These are phyloP conservation scores for Capromys pilorides DNA, from an alignment of 2,797 vertebrate species.

Conservation along the genomic window DNA sequence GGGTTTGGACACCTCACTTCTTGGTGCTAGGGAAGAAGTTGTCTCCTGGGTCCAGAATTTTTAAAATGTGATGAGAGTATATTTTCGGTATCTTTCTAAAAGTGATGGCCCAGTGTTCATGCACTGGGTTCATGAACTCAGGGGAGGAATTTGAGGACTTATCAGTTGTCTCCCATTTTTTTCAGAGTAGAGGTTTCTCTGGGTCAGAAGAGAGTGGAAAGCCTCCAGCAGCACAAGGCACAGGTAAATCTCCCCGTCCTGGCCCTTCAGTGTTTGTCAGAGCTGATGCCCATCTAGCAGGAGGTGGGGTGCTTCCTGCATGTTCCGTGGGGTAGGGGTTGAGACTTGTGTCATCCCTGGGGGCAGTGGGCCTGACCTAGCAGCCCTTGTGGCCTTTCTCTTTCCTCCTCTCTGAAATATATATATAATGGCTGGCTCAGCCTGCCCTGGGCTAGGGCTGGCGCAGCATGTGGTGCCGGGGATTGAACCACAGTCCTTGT, in stretches of 20 bases:
- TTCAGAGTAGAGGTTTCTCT: conserved; percentile 27
- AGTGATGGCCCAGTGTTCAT: background rate
- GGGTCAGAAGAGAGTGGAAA: background rate
- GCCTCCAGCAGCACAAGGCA: background rate
- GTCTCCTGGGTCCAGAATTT: background rate
- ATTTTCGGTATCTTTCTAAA: background rate
- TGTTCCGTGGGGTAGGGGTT: background rate
- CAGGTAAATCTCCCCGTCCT: background rate
- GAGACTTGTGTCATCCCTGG: fast-evolving
- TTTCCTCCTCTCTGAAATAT: no score
- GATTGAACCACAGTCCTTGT: no score
- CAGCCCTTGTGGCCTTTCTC: no score
- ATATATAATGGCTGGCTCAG: no score
- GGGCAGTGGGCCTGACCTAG: background rate
- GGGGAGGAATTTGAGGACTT: background rate
- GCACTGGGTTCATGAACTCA: background rate
- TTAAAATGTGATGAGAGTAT: background rate
- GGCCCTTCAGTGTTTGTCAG: fast-evolving
- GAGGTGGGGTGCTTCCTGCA: fast-evolving
- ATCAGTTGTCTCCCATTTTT: background rate
- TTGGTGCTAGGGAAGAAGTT: background rate
- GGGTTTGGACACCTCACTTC: background rate
- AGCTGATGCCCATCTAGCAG: no score
- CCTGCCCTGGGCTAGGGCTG: no score
- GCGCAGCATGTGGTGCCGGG: no score